These are phyloP conservation scores for Macrotus californicus DNA, from an alignment of 2,113 vertebrate genomes.

Conservation along the genomic window DNA sequence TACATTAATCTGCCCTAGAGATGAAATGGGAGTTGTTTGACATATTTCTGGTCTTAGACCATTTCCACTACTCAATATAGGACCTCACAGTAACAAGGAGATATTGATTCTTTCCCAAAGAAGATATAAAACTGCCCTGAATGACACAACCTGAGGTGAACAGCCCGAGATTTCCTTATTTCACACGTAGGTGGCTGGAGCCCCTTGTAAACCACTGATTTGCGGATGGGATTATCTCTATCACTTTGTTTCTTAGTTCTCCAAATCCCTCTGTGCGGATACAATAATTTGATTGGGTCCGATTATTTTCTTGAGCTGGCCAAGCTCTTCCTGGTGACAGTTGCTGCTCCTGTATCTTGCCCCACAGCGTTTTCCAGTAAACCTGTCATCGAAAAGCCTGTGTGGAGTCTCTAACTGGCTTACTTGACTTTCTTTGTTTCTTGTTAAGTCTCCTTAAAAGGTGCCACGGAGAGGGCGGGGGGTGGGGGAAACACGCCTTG, in stretches of 20 bases:
- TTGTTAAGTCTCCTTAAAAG: slow-evolving; percentile 47
- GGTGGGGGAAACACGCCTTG: background rate
- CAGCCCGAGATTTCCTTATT: slow-evolving; percentile 28
- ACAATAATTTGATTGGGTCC: background rate
- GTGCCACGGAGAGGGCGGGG: background rate
- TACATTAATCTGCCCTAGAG: slow-evolving; percentile 46
- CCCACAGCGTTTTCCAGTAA: slow-evolving; percentile 13
- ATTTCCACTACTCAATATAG: slow-evolving; percentile 40
- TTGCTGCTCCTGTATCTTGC: background rate
- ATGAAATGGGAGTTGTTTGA: slow-evolving; percentile 40
- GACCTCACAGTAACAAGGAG: slow-evolving; percentile 26
- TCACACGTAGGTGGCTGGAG: background rate
- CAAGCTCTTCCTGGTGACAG: background rate
- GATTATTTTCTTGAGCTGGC: background rate
- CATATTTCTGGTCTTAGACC: slow-evolving; percentile 52
- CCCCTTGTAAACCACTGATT: background rate
- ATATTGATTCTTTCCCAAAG: slow-evolving; percentile 50
- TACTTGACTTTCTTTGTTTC: slow-evolving; percentile 55
- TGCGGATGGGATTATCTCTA: background rate
- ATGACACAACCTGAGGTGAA: background rate
- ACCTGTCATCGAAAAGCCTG: slow-evolving; percentile 26
- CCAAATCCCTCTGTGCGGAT: background rate
- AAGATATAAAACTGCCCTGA: background rate
- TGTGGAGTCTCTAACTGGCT: slow-evolving; percentile 14
- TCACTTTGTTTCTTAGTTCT: background rate